phyloP scores from a whole-genome alignment of 1,140 invertebrate species.

The Habropoda laboriosa region DNA sequence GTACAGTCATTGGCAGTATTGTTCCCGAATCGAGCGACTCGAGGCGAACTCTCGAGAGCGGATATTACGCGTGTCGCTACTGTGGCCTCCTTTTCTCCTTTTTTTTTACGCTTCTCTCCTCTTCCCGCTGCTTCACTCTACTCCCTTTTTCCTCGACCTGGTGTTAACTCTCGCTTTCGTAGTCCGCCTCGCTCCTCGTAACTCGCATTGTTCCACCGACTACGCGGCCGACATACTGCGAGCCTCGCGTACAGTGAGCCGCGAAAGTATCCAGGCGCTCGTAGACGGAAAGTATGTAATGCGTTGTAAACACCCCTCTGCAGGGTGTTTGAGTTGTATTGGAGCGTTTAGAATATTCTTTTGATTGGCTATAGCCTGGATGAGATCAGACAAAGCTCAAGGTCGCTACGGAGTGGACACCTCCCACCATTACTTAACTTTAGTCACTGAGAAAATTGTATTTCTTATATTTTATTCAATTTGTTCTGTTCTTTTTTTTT shows the following conservation, averaged over 20 bases:
- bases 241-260: constrained; percentile 35
- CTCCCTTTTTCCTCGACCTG: not conserved
- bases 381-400: not conserved
- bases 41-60: constrained; percentile 48
- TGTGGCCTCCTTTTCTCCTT: constrained; percentile 3
- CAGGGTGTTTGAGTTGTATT: not conserved
- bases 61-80: not conserved
- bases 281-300: not conserved
- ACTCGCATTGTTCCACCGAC: constrained; percentile 50
- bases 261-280: constrained; percentile 35
- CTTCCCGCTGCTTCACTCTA: not conserved
- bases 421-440: too few relatives aligned
- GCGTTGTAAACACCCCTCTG: too few relatives aligned
- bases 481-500: too few relatives aligned
- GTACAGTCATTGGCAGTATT: constrained; percentile 71
- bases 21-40: constrained; percentile 61
- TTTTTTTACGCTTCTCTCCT: not conserved
- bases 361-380: too few relatives aligned
- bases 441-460: too few relatives aligned
- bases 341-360: not conserved
- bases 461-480: too few relatives aligned
- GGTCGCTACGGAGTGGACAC: not conserved
- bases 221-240: constrained; percentile 16
- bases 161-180: constrained; percentile 39
- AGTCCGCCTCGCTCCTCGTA: constrained; percentile 36